These are phyloP conservation scores for Neopipo cinnamomea DNA, from an alignment of 2,113 vertebrate species.

Conservation along the genomic window DNA sequence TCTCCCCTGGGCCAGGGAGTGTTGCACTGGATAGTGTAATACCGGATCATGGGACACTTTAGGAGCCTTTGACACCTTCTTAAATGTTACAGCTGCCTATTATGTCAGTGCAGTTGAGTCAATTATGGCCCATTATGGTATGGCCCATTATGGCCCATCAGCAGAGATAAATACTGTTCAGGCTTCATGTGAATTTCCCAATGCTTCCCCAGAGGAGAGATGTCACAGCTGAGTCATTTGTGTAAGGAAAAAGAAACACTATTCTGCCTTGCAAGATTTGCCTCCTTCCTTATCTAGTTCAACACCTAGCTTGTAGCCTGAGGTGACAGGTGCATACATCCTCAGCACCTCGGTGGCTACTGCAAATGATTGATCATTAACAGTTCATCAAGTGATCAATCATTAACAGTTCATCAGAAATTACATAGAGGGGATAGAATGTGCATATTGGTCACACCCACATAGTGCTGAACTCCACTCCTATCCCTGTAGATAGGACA, in stretches of 20 bases:
- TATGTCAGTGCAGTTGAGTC: not conserved
- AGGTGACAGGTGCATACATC: not conserved
- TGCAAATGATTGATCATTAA: not conserved
- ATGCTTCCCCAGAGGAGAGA: not conserved
- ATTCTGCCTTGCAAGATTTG: not conserved
- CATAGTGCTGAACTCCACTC: not conserved
- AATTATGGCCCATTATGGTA: not conserved
- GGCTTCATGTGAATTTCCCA: not conserved
- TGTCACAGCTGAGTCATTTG: not conserved
- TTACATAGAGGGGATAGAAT: not conserved
- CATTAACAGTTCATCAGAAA: not conserved
- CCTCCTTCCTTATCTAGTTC: not conserved
- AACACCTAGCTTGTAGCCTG: not conserved
- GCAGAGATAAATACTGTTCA: not conserved
- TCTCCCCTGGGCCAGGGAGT: not conserved
- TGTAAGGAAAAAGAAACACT: not conserved
- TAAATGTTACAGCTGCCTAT: not conserved
- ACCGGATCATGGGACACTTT: not conserved
- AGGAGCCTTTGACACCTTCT: not conserved
- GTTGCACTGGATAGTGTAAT: not conserved
- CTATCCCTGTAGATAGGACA: not conserved
- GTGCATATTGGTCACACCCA: not conserved
- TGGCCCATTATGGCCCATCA: not conserved
- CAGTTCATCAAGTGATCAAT: too few relatives aligned
- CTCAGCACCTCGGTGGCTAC: not conserved